Conservation (phyloP, 2,888 invertebrate genomes). For the Alloplasta piceator region DNA sequence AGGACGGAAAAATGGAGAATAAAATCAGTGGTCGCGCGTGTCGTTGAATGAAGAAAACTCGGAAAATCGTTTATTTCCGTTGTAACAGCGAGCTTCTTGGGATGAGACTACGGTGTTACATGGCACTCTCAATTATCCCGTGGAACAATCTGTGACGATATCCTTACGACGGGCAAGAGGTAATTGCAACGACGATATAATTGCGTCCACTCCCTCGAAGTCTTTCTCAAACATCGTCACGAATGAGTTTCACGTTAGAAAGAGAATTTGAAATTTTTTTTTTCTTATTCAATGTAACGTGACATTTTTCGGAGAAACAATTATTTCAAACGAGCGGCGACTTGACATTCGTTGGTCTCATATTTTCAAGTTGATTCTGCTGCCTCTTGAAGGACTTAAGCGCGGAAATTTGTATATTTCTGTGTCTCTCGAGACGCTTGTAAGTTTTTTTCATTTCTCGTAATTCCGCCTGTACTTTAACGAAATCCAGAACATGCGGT, state of each 20-base stretch:
- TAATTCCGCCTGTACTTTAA: conserved; percentile 84
- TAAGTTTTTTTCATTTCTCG: conserved; percentile 83
- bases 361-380: conserved; percentile 47
- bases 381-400: conserved; percentile 53
- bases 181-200: conserved; percentile 64
- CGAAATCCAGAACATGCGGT: conserved; percentile 86
- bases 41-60: conserved; percentile 54
- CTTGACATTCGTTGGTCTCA: conserved; percentile 6
- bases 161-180: conserved; percentile 45
- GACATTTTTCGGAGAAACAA: too few relatives aligned
- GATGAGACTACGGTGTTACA: conserved; percentile 48
- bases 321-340: conserved; percentile 14
- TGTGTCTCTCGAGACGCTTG: conserved; percentile 78
- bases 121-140: conserved; percentile 72
- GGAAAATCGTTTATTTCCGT: conserved; percentile 43
- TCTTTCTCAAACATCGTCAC: conserved; percentile 3
- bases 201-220: conserved; percentile 65
- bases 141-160: conserved; percentile 73
- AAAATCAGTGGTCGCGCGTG: conserved; percentile 4
- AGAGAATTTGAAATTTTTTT: conserved; percentile 2
- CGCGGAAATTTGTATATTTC: conserved; percentile 69
- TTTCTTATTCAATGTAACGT: neutral
- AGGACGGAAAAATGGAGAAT: neutral
- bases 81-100: conserved; percentile 18
- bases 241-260: conserved; percentile 2